Percentiles rank a stretch among this genome's conserved stretches.
These are phyloP conservation scores for Ptilonorhynchus violaceus DNA, from an alignment of 2,113 vertebrate genomes.

Conservation along the genomic window DNA sequence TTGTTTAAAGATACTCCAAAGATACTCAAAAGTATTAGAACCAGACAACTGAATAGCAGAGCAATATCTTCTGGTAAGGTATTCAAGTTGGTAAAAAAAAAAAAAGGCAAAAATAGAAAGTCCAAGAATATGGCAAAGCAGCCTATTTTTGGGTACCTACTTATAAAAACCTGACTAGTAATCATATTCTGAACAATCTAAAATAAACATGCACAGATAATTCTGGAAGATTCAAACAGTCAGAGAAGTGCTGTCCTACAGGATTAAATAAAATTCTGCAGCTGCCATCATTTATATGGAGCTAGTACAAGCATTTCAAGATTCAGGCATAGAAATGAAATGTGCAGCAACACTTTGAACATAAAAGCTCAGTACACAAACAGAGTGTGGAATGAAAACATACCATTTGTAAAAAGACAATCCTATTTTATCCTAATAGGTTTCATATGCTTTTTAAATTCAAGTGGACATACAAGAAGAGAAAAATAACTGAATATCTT, in stretches of 20 bases:
- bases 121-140: neutral
- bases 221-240: neutral
- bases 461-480: neutral
- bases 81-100: neutral
- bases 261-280: slow-evolving; percentile 26
- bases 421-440: neutral
- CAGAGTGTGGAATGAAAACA: neutral
- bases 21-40: neutral
- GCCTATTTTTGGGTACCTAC: neutral
- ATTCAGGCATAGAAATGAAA: neutral
- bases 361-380: neutral
- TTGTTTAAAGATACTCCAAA: neutral
- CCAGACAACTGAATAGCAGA: neutral
- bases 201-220: slow-evolving; percentile 35
- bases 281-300: neutral
- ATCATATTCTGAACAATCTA: slow-evolving; percentile 9
- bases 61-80: neutral
- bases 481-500: neutral
- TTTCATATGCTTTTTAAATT: neutral
- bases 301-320: neutral
- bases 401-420: neutral
- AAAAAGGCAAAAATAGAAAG: neutral
- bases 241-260: neutral
- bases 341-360: neutral
- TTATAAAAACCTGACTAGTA: neutral